Conservation (phyloP, 2,888 invertebrate species). For the Zhuqinia jingwanae region DNA sequence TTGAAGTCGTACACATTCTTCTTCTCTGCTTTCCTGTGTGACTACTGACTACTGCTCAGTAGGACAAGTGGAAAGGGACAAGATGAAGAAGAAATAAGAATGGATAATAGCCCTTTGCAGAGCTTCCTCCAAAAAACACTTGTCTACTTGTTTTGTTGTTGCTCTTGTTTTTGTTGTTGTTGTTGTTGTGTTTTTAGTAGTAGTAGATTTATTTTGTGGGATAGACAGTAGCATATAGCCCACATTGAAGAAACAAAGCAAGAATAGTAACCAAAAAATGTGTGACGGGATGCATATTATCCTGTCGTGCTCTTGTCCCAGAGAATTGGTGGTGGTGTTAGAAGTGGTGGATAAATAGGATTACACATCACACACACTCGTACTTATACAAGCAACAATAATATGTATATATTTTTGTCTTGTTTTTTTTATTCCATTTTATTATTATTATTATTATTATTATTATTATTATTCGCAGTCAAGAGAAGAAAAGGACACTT, state of each 20-base stretch:
- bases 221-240: too few relatives aligned
- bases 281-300: slow-evolving; percentile 42
- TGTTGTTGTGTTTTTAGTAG: neutral
- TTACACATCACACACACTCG: too few relatives aligned
- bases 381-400: neutral
- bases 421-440: neutral
- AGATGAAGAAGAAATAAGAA: neutral
- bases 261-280: neutral
- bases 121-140: neutral
- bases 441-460: too few relatives aligned
- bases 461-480: too few relatives aligned
- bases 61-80: too few relatives aligned
- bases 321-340: too few relatives aligned
- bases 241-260: too few relatives aligned
- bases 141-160: neutral
- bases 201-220: too few relatives aligned
- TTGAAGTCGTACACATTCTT: slow-evolving; percentile 2
- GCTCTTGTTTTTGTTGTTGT: neutral
- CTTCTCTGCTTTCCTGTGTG: too few relatives aligned
- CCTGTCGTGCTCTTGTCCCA: neutral
- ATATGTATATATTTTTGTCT: neutral
- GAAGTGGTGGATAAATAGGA: too few relatives aligned
- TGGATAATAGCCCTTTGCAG: slow-evolving; percentile 5
- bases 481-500: too few relatives aligned
- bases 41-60: too few relatives aligned